Percentiles rank a stretch among this genome's conserved stretches.
These are phyloP conservation scores for Leptinotarsa lineolata DNA, from an alignment of 1,140 invertebrate species.

Conservation along the genomic window DNA sequence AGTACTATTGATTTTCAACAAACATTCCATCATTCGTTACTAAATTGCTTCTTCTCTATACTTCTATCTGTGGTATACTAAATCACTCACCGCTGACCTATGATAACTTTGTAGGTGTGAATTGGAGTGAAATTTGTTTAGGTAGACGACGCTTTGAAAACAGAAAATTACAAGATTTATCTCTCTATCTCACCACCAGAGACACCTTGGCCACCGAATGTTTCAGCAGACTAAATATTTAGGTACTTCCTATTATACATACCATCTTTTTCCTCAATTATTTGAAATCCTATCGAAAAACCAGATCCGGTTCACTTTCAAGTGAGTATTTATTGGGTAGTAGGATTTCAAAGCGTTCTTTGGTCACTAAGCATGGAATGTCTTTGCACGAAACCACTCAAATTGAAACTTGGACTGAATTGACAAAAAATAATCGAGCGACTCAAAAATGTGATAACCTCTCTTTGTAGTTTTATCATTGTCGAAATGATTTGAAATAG, in stretches of 20 bases:
- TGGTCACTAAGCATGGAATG: background rate
- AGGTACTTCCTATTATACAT: slow-evolving; percentile 23
- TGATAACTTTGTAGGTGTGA: background rate
- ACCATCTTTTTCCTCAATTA: slow-evolving; percentile 8
- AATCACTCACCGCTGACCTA: background rate
- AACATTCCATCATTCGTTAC: background rate
- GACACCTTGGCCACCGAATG: slow-evolving; percentile 46
- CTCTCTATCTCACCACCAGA: slow-evolving; percentile 38
- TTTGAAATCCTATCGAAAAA: slow-evolving; percentile 18
- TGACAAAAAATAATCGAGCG: too few relatives aligned
- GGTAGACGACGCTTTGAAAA: slow-evolving; percentile 32
- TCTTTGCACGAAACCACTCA: background rate
- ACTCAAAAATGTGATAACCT: too few relatives aligned
- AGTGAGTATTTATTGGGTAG: slow-evolving; percentile 2
- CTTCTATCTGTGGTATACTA: background rate
- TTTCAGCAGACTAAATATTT: slow-evolving; percentile 26
- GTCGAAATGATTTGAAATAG: too few relatives aligned
- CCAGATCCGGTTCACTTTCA: slow-evolving; percentile 17
- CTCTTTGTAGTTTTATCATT: too few relatives aligned
- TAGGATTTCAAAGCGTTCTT: background rate
- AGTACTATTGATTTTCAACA: background rate
- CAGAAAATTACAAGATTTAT: slow-evolving; percentile 27
- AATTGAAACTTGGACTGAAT: too few relatives aligned
- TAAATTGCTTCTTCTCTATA: background rate
- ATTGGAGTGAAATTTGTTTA: background rate